Base-by-base conservation (phyloP, 2,888 invertebrate species). In the Agrypnus murinus region DNA sequence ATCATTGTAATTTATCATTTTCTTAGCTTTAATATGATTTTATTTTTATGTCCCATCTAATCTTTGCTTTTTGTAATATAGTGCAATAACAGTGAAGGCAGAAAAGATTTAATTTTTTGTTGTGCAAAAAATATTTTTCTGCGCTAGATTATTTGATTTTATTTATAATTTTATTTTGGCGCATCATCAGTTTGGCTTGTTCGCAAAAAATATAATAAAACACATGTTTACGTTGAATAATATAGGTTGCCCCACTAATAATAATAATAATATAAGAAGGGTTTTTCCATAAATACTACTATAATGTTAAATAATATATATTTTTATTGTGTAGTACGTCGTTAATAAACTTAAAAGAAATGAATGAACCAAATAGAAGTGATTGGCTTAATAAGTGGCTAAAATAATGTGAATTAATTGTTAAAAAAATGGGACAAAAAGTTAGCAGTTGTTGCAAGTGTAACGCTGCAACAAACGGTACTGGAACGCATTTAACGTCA, bases 371-470 rank as follows among this genome's bases (percentile, higher is more conserved):
- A 12, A 46, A 48, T 19, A 59, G 55, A 62, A 60, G 65, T 74
- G 65, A 53, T 65, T 25, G 32, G 25, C 53, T 31, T 7, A 60
- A 34, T 32, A 6, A 12, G 9, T 14, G 34, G 15, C 32, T 55
- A 34, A 34, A 53, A 34, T 19, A 32, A 36, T 46, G 48, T 63
- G 53, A 36, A 43, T 19, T 43, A 40, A 25, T 50, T n/a, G n/a
- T n/a, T n/a, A 57, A 5, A 25, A 25, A 25, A 9, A 86, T 86
- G 86, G 86, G 86, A 58, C 84, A 84, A 73, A 86, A 85, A 80
- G 85, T 86, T 34, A 85, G 84, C 65, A 85, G 84, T 76, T 86
- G 86, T 75, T 86, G 86, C 75, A 84, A 83, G 76, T 86, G 86
- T 55, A 81, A 80, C 73, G 78, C 78, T 14, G 81, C 81, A 64